Evolutionary conservation across 1,140 invertebrate genomes (phyloP), one percentile per base, ranked within the genome.

Genomic region (Drosophila littoralis): DNA sequence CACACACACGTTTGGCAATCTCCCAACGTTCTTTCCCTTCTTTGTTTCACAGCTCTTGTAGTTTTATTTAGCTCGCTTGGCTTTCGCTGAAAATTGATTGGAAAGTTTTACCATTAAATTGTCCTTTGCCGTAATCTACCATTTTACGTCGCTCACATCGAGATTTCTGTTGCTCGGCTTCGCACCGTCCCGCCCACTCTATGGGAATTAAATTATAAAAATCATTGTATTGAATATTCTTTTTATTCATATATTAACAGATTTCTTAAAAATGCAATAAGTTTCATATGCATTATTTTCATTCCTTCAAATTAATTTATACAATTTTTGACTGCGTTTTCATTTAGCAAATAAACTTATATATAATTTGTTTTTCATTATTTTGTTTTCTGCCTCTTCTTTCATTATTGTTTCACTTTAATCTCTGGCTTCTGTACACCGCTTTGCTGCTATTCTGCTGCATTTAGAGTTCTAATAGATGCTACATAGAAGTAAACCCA

Each of bases 61-160:
- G 70, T 60, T 45, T 58, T 73, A 52, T 60, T 58, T 59, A 46
- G 8, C 43, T 48, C 6, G 64, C 64, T 71, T 79, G 64, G 45
- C 73, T 50, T 15, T 45, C 75, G 66, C 40, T 86, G 75, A 78
- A 89, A 88, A 88, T 88, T 88, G 83, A 88, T 88, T 89, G 68
- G 74, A 84, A 89, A 89, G 84, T 89, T 89, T 89, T 89, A 78
- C 85, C 84, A 84, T 89, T 89, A 89, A 89, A 89, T 84, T 81
- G 84, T 89, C 75, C 59, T 86, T 82, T 79, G 77, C 54, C 74
- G 77, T 85, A 85, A 85, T 85, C 81, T 65, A 48, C 52, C 66
- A 69, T 72, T 65, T 76, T 70, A 63, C 50, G 69, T 55, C 63
- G 48, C 50, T 66, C 48, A 75, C 12, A 38, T 50, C 15, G 35